Evolutionary conservation across 64 coral and sea anemone species (phyloP), one percentile per base, ranked within the genome.

Genomic region (Hydrozoanthus tunicans): DNA sequence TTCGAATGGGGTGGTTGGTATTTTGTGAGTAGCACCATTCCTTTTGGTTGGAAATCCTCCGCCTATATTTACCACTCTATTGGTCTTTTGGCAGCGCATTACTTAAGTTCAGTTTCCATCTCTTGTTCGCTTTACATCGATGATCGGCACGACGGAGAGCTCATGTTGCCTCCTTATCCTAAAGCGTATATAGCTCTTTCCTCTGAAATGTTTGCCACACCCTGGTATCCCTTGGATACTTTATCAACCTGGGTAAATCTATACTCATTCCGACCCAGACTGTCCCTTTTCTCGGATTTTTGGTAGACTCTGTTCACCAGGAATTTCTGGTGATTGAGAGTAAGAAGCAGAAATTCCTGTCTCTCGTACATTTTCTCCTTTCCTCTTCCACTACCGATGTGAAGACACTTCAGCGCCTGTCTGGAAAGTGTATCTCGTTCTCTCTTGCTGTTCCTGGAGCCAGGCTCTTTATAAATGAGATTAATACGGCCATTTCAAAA

Each of bases 391-490:
- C 7, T 3, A 62, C 80, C 12, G 32, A 60, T 17, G 3, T 93
- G 7, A 51, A 51, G 2, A 26, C 27, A 9, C 70, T 96, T 56
- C 91, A 93, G 56, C 64, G 73, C 3, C 53, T 88, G 6, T 8
- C 91, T 23, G 94, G 91, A 14, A 96, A 93, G 60, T 93, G 88
- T 78, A 77, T 79, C 3, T 93, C 94, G 0, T 73, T 91, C 6
- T 91, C 91, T 53, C 9, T 93, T 1, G 91, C 94, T 1, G 60
- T 93, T 4, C 86, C 91, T 13, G 94, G 94, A 15, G 91, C 91
- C 26, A 53, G 88, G 4, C 15, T 96, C 7, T 93, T 78, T 63
- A 96, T 81, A 6, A 93, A 91, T 52, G 68, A 93, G 52, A 93
- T 91, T 61, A 96, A 93, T 72, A 56, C 81, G 27, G 91, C 79